Conservation (phyloP, 2,888 invertebrate species). For the Coelinius sp. region DNA sequence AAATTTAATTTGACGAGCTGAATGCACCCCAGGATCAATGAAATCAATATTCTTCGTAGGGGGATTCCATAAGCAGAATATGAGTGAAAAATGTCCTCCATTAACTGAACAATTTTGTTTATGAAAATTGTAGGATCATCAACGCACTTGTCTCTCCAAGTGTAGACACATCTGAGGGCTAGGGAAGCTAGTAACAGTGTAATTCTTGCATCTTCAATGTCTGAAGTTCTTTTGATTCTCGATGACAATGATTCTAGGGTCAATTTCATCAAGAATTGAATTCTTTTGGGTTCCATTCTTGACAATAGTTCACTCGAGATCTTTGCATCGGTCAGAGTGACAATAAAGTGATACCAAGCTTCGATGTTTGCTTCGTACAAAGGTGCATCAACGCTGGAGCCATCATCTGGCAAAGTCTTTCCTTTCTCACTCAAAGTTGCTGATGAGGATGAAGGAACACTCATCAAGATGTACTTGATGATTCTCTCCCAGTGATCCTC, state of each 20-base stretch:
- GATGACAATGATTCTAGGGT: constrained; percentile 60
- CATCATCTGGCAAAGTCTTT: not conserved
- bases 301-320: constrained; percentile 48
- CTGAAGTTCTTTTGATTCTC: constrained; percentile 55
- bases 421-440: constrained; percentile 3
- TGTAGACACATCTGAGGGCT: constrained; percentile 62
- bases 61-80: constrained; percentile 62
- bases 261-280: constrained; percentile 56
- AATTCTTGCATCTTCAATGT: constrained; percentile 55
- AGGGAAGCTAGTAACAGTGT: constrained; percentile 63
- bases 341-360: constrained; percentile 68
- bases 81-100: constrained; percentile 62
- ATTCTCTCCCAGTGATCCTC: constrained; percentile 60
- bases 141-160: constrained; percentile 62
- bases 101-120: constrained; percentile 56
- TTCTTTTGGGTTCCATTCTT: constrained; percentile 32
- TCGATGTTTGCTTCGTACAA: constrained; percentile 66
- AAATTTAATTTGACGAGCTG: constrained; percentile 60
- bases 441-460: constrained; percentile 10
- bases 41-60: constrained; percentile 62
- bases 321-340: constrained; percentile 65
- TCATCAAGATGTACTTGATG: constrained; percentile 57
- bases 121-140: constrained; percentile 55
- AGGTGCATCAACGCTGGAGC: constrained; percentile 49
- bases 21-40: constrained; percentile 61